phyloP scores from a whole-genome alignment of 1,140 invertebrate genomes.

The Thalassaphorura encarpata region DNA sequence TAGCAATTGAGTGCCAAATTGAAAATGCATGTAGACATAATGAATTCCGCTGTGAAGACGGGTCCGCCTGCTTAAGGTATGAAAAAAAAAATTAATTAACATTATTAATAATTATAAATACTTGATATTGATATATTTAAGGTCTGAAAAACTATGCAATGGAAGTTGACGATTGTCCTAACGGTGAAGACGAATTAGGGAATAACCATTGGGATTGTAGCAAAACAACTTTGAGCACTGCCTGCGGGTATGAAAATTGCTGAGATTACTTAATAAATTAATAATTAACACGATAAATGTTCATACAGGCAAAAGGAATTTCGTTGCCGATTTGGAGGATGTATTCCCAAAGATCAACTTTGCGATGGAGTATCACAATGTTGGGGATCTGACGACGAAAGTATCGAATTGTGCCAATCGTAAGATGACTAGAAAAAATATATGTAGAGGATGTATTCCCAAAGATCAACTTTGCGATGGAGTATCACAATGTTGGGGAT shows the following conservation, averaged over 20 bases:
- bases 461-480: constrained; percentile 10
- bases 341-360: neutral
- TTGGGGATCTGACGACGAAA: constrained; percentile 9
- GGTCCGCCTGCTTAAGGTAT: too few species aligned
- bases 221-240: neutral
- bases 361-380: constrained; percentile 14
- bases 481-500: constrained; percentile 8
- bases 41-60: constrained; percentile 15
- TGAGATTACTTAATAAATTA: too few species aligned
- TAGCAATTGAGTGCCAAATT: too few species aligned
- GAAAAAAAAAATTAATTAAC: too few species aligned
- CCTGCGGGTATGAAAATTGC: constrained; percentile 2
- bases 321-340: constrained; percentile 13
- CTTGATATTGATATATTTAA: constrained; percentile 2
- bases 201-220: constrained; percentile 8
- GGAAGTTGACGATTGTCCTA: neutral
- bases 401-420: constrained; percentile 3
- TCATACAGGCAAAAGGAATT: neutral
- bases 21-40: constrained; percentile 15
- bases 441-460: too few species aligned
- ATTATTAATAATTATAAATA: too few species aligned
- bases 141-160: constrained; percentile 16
- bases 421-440: too few species aligned
- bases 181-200: too few species aligned
- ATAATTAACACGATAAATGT: too few species aligned